These are phyloP conservation scores for Trichonephila clavipes DNA, from an alignment of 1,140 invertebrate genomes.

Conservation along the genomic window DNA sequence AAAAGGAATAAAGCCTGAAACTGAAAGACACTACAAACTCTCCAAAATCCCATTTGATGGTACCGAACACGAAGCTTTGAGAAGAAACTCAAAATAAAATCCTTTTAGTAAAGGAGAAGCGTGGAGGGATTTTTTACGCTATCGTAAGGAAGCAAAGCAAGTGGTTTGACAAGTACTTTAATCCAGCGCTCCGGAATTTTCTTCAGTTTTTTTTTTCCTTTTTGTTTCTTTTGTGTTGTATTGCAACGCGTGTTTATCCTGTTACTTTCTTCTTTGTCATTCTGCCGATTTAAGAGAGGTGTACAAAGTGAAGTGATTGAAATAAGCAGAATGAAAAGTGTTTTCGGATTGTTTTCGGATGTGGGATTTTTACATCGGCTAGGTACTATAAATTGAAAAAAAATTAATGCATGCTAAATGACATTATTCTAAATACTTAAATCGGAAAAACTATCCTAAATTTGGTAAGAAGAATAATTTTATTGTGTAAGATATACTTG, in stretches of 20 bases:
- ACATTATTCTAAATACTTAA: too few relatives aligned
- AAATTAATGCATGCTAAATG: too few relatives aligned
- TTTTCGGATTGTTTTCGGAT: background rate
- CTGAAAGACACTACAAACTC: constrained; percentile 25
- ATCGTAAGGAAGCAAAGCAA: constrained; percentile 12
- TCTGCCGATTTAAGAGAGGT: background rate
- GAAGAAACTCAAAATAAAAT: constrained; percentile 61
- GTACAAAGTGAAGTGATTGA: constrained; percentile 14
- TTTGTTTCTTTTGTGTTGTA: background rate
- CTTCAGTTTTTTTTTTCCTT: background rate
- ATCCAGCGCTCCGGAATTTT: background rate
- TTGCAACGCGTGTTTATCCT: background rate
- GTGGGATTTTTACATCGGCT: background rate
- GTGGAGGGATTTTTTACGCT: background rate
- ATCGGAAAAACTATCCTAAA: too few relatives aligned
- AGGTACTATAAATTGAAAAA: too few relatives aligned
- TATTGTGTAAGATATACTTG: too few relatives aligned
- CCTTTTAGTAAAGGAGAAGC: constrained; percentile 29
- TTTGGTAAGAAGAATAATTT: too few relatives aligned
- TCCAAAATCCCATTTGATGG: constrained; percentile 53
- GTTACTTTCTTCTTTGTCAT: background rate
- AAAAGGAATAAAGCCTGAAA: constrained; percentile 5
- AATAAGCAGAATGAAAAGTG: background rate
- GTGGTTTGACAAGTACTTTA: constrained; percentile 59
- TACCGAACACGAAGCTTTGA: constrained; percentile 50